Base-by-base conservation (phyloP, 2,797 vertebrate species). In the Aplochiton taeniatus region DNA sequence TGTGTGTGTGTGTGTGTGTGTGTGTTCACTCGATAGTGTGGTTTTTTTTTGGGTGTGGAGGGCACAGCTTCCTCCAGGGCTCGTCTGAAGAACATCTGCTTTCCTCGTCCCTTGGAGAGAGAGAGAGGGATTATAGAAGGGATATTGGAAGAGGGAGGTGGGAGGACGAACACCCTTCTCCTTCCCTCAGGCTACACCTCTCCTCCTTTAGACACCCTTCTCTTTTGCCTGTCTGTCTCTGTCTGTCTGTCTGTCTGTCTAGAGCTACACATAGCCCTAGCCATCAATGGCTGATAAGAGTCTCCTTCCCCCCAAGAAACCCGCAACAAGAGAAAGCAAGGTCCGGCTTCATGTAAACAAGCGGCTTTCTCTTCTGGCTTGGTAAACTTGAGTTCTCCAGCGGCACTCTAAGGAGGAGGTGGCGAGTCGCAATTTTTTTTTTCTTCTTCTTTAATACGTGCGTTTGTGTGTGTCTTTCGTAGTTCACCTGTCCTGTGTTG, bases 51-150 rank as follows among this genome's bases (percentile, higher is more conserved):
- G 31, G 0, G 51, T 80, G 65, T 68, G 50, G 61, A 76, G 47
- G 71, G 57, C 66, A 64, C 41, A 63, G 19, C 53, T 11, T 79
- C 74, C 86, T 78, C 47, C 63, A 66, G 80, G 72, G 70, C 54
- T 52, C 60, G 70, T 86, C 80, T 83, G 68, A 46, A 74, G 76
- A 31, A 78, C 54, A 48, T 65, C 73, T 61, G 44, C 61, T 61
- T 65, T 71, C 50, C 60, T 47, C 48, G 49, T 62, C 63, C 72
- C 69, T 11, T 59, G 58, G 68, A 72, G 66, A 44, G 46, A 50
- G 31, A 31, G 31, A 6, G 31, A 31, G 31, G 49, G 48, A 63
- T 70, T 63, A 50, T 45, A 11, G 65, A 6, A 6, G 56, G 68
- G 65, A 70, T 77, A 73, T 78, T 72, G 66, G 61, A 66, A 65